Percentiles rank a stretch among this genome's conserved stretches.
phyloP scores from a whole-genome alignment of 2,113 vertebrate genomes.

The Labeo rohita region DNA sequence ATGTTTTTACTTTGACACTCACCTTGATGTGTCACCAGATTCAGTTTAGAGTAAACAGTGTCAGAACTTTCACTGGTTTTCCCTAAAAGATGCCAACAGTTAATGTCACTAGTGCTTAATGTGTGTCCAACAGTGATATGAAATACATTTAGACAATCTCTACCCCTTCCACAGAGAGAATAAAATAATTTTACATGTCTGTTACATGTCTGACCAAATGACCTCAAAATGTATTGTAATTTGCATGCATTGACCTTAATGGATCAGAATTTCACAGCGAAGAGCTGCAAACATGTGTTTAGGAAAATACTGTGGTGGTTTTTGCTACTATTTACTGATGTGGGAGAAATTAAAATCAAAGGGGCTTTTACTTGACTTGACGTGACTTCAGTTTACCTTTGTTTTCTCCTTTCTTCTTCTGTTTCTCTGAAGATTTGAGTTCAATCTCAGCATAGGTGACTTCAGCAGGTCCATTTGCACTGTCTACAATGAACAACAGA shows the following conservation, averaged over 20 bases:
- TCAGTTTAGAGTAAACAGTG: not conserved
- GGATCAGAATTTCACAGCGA: not conserved
- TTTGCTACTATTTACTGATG: no score
- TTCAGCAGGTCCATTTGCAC: not conserved
- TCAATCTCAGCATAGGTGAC: constrained; percentile 1
- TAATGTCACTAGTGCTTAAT: not conserved
- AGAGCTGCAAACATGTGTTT: no score
- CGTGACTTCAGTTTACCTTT: not conserved
- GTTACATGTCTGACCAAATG: not conserved
- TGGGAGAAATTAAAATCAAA: no score
- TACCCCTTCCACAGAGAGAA: no score
- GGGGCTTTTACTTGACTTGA: no score
- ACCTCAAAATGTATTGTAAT: not conserved
- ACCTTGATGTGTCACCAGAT: not conserved
- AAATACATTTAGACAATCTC: not conserved
- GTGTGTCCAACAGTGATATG: not conserved
- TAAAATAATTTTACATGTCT: not conserved
- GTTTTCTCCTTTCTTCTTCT: not conserved
- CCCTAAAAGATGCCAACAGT: not conserved
- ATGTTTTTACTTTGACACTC: not conserved
- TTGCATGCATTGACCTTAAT: not conserved
- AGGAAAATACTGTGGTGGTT: no score
- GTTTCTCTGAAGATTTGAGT: not conserved
- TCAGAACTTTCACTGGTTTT: not conserved
- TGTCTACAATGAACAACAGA: no score